A percentile compares a stretch with the other conserved stretches of the same genome.
Conservation (phyloP, 2,888 invertebrate genomes). For the Acleris literana region DNA sequence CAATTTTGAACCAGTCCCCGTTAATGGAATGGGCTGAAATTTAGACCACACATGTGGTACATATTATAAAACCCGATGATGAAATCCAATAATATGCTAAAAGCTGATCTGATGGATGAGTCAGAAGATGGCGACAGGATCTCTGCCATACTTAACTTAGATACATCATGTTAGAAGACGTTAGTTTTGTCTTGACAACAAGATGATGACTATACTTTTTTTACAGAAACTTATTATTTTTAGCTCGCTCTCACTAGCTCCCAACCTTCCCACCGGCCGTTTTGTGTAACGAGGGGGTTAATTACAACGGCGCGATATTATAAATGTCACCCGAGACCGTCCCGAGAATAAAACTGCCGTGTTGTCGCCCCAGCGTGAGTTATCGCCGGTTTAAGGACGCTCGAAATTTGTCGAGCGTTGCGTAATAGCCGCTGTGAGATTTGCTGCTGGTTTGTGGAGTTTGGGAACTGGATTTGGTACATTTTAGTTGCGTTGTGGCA, state of each 20-base stretch:
- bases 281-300: conserved; percentile 43
- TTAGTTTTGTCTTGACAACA: too few relatives aligned
- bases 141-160: too few relatives aligned
- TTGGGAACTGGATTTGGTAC: background rate
- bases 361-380: conserved; percentile 24
- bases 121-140: too few relatives aligned
- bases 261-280: conserved; percentile 25
- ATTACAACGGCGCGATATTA: conserved; percentile 39
- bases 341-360: conserved; percentile 36
- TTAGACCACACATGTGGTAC: too few relatives aligned
- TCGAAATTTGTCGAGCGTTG: conserved; percentile 19
- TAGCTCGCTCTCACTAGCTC: conserved; percentile 13
- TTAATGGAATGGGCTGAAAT: too few relatives aligned
- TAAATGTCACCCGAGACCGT: conserved; percentile 35
- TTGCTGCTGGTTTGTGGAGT: background rate
- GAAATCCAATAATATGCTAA: too few relatives aligned
- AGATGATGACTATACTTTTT: too few relatives aligned
- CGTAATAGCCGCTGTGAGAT: conserved; percentile 10
- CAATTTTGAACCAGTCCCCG: too few relatives aligned
- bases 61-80: too few relatives aligned
- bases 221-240: too few relatives aligned
- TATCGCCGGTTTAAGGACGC: conserved; percentile 26
- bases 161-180: too few relatives aligned
- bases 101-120: too few relatives aligned
- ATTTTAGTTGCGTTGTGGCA: background rate